Evolutionary conservation across 2,113 vertebrate genomes (phyloP), one percentile per base, ranked within the genome.

Genomic region (Nestor notabilis): DNA sequence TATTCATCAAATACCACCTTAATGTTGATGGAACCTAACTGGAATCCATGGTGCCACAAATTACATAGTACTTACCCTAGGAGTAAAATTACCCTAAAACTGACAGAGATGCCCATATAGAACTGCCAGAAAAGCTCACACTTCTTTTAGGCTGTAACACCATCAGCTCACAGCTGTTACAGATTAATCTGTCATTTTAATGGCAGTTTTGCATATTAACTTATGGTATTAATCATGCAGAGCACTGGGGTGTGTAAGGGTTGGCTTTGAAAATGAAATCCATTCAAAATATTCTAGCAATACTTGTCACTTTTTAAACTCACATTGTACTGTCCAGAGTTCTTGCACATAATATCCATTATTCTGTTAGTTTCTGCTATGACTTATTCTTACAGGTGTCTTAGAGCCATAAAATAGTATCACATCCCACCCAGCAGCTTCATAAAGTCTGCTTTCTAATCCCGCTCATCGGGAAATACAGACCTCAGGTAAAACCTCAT

Each of bases 161-260:
- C 43, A 39, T 35, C 52, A 64, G 21, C 44, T 86, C 66, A 52
- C n/a, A 83, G 63, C 39, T 76, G 35, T 58, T 78, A 31, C 12
- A 65, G 44, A 88, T 50, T 86, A 49, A 47, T 84, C 68, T 71
- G n/a, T 41, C 31, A 86, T 68, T 61, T 83, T 89, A 61, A 88
- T 61, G 52, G 27, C 77, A 91, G 20, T 25, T 89, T 95, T 95
- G 75, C 68, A 78, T 96, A 70, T 84, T 91, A 94, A 92, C 93
- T 93, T 87, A 39, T 39, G 37, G 17, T 76, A 86, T 39, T 37
- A 77, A 84, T 68, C 8, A 4, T 44, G 52, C 44, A 94, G 83
- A 85, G 39, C 60, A 50, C 58, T 66, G 47, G 17, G 31, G 27
- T 78, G 41, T 72, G 16, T 41, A 74, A 83, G 17, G 37, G 53